Evolutionary conservation across 2,888 invertebrate species (phyloP), one percentile per base, ranked within the genome.

Genomic region (Hermaeophaga mercurialis): DNA sequence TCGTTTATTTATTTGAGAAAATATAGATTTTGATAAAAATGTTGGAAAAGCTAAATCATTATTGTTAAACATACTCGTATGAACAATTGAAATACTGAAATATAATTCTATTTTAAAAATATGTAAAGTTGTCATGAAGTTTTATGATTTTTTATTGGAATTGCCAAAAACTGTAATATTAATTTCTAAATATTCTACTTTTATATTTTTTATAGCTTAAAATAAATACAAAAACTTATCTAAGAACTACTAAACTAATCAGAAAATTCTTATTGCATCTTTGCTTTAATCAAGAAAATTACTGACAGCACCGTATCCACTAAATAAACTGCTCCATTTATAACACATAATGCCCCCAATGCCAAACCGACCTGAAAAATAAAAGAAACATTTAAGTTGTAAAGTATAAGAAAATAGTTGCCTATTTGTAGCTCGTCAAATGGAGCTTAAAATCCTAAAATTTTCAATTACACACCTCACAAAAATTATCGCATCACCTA

Each of bases 301-400:
- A 88, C 85, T 19, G 90, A 84, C 26, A 93, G 75, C 0, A 90
- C 89, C 0, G 89, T 86, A 68, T 93, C 93, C n/a, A 91, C 75
- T 6, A 93, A 78, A 73, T 91, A 93, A 0, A 88, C 81, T 0
- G 91, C 91, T 8, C 90, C 91, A 68, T 87, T 86, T 64, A 93
- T 81, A 45, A 93, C 85, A 73, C 91, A 91, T 12, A 93, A 79
- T 1, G 90, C 83, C 8, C 93, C 94, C 65, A 93, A 80, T 1
- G 91, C 91, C 45, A 93, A 77, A 56, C 93, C 94, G 26, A 90
- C 86, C 77, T 78, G 56, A 57, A 75, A 74, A 39, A 56, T 50
- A 53, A 55, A 53, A 45, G n/a, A 54, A 14, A 39, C 11, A 33
- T 18, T 18, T 9, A 46, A 44, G 36, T 36, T 33, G 28, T 52